Evolutionary conservation across 1,140 invertebrate species (phyloP), one percentile per base, ranked within the genome.

Genomic region (Octopus bimaculoides): DNA sequence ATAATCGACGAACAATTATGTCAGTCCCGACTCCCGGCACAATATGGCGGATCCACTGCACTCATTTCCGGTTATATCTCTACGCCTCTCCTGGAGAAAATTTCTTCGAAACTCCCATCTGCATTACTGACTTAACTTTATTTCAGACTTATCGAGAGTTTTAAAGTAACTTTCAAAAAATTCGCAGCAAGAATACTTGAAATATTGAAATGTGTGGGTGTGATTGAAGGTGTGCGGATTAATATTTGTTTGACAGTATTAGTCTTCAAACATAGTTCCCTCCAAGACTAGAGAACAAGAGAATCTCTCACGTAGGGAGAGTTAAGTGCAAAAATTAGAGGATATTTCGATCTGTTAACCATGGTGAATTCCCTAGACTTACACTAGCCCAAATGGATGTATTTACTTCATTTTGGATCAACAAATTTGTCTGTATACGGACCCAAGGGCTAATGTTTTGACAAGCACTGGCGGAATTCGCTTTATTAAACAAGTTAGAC

Each of bases 321-420:
- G 52, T 20, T n/a, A 52, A 53, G 41, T 8, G 52, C 17, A 17
- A 7, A 17, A 7, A 6, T 26, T 7, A 5, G n/a, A 9, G 8
- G 17, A 75, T 14, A 52, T 75, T 75, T 75, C 52, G 41, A 53
- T 14, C 12, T 53, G 74, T 52, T 9, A 75, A 53, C 20, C 17
- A 75, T 75, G 74, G 74, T 52, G 20, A 75, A 52, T 41, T 75
- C 52, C 52, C 74, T 75, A 52, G 74, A 75, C 74, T 75, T 52
- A 9, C 74, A 53, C 52, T 75, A 75, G 52, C 74, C 74, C 74
- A 75, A 75, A 75, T 75, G 74, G 74, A 75, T 75, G 52, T 53
- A 75, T 75, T 75, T 75, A 75, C 52, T 75, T 20, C 52, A 5
- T 41, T 75, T 53, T 52, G 74, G 74, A 75, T 75, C 9, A 52